These are phyloP conservation scores for Brachionus asplanchnoidis DNA, from an alignment of 1,140 invertebrate genomes.

Conservation along the genomic window DNA sequence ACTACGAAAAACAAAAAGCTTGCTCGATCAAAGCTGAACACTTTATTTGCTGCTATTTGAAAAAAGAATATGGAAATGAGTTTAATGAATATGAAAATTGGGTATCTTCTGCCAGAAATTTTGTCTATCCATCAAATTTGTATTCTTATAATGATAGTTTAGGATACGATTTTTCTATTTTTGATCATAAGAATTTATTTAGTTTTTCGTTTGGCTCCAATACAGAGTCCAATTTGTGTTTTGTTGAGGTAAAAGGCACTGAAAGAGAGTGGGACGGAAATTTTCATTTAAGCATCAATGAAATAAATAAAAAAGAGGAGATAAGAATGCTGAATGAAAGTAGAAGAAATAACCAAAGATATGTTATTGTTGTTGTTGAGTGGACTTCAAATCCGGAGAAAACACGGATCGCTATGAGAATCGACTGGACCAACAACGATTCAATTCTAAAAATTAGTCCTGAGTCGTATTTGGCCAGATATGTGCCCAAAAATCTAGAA, in stretches of 20 bases:
- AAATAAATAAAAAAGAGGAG: constrained; percentile 13
- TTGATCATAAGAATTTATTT: not conserved
- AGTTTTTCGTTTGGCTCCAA: not conserved
- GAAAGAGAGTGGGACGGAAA: constrained; percentile 4
- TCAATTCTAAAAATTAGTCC: not conserved
- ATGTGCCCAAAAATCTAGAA: not conserved
- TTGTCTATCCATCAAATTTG: not conserved
- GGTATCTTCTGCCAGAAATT: not conserved
- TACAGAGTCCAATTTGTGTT: not conserved
- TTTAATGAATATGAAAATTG: constrained; percentile 1
- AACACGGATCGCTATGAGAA: not conserved
- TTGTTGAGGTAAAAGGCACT: constrained; percentile 29
- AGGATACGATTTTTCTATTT: constrained; percentile 17
- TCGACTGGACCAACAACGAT: not conserved
- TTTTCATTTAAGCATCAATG: constrained; percentile 16
- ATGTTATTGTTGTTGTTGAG: not conserved
- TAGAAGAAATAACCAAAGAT: not conserved
- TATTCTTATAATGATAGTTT: not conserved
- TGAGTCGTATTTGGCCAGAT: not conserved
- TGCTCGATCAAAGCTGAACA: not conserved
- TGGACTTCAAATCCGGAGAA: not conserved
- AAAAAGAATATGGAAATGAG: not conserved
- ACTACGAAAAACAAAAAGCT: not conserved
- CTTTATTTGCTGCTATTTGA: constrained; percentile 3
- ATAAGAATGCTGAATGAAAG: not conserved